Evolutionary conservation across 2,797 vertebrate species (phyloP).

Genomic region (Falco rusticolus): DNA sequence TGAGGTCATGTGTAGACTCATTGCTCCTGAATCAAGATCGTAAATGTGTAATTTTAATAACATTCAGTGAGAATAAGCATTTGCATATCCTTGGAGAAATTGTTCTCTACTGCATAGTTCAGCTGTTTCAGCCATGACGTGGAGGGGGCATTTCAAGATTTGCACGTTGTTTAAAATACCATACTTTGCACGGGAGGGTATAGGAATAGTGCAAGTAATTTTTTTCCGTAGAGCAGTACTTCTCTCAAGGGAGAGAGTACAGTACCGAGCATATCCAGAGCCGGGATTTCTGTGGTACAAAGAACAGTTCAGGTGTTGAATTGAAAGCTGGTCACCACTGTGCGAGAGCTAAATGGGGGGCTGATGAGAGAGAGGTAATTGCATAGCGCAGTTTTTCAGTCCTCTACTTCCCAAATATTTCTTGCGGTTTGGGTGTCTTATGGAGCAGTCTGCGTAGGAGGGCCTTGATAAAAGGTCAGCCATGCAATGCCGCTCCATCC

Average conservation of each 20-base stretch:
- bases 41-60: slow-evolving; percentile 51
- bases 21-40: slow-evolving; percentile 47
- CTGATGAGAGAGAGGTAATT: not conserved
- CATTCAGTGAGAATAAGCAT: not conserved
- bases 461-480: fast-evolving
- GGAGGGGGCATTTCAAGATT: not conserved
- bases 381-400: not conserved
- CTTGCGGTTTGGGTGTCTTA: fast-evolving
- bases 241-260: not conserved
- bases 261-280: not conserved
- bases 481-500: fast-evolving
- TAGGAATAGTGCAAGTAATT: not conserved
- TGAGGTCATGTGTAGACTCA: slow-evolving; percentile 56
- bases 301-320: not conserved
- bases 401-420: not conserved
- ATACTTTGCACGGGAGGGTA: not conserved
- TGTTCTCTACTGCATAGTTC: not conserved
- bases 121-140: not conserved
- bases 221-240: not conserved
- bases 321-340: not conserved
- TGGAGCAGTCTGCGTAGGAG: not conserved
- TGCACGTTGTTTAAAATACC: not conserved
- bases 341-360: not conserved
- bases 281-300: not conserved
- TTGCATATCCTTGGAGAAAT: slow-evolving; percentile 28